These are phyloP conservation scores for Antechinus stuartii DNA, from an alignment of 2,113 vertebrate species.

Conservation along the genomic window DNA sequence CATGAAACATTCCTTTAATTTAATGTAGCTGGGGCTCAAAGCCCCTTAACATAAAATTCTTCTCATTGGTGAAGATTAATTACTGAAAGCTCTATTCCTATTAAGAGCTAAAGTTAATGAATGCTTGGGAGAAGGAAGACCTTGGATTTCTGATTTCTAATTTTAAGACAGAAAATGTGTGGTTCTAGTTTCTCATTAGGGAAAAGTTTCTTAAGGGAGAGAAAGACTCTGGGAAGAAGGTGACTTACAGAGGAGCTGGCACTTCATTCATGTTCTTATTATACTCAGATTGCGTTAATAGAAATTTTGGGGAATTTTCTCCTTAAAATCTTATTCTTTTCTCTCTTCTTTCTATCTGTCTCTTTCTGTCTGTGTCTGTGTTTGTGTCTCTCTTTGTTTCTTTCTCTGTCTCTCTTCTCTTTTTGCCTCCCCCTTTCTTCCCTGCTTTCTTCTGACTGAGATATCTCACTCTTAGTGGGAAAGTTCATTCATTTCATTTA, in stretches of 20 bases:
- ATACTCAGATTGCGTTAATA: neutral
- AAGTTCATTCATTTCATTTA: no score
- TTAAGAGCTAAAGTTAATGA: neutral
- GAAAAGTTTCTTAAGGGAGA: neutral
- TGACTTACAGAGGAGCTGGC: neutral
- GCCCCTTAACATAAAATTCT: neutral
- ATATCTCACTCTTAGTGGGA: no score
- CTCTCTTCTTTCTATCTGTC: no score
- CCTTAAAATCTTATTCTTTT: neutral
- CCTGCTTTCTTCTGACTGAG: no score
- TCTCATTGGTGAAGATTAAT: neutral
- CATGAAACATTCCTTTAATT: neutral
- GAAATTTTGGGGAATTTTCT: neutral
- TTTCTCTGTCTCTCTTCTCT: neutral
- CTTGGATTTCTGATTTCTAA: neutral
- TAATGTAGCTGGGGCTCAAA: neutral
- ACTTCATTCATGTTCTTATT: neutral
- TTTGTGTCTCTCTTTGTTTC: neutral
- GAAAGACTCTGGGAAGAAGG: neutral
- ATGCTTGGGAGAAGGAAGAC: neutral
- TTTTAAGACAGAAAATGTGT: neutral
- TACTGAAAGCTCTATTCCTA: neutral
- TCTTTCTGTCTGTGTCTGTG: neutral
- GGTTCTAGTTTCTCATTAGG: neutral
- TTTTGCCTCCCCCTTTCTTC: no score